Evolutionary conservation across 64 coral and sea anemone species (phyloP), one percentile per base, ranked within the genome.

Genomic region (Stichodactyla mertensii): DNA sequence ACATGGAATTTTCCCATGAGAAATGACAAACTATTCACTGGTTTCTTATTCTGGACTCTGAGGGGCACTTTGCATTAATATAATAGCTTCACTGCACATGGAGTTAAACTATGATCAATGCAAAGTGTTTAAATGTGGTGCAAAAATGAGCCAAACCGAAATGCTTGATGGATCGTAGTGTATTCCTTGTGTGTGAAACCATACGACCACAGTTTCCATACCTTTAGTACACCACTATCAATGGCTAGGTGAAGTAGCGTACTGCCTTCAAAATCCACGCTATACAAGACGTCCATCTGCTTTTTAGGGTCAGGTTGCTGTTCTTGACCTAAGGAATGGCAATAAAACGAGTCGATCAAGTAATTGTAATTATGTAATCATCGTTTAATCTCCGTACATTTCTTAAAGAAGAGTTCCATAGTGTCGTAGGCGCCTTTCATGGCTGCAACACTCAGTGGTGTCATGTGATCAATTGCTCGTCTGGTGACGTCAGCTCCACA

Each of bases 161-260:
- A 45, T 45, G 36, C 36, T 45, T 45, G 1, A 45, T 45, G 36
- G 36, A 2, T 45, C 0, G 36, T 45, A 45, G 36, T 0, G 0
- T 45, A 45, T 45, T 45, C 36, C 36, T 45, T 45, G 36, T 45
- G 36, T 45, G 36, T 45, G 36, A 45, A 45, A 45, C 36, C 36
- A 45, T 45, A 45, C 36, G 36, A 45, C 0, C 36, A 45, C 20
- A 66, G 9, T 52, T 86, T 19, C 45, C 14, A 20, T 83, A 95
- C 93, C 93, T 93, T 96, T 31, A 96, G 69, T 7, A 86, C 84
- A 64, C 91, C 88, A 64, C 94, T 93, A 59, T 96, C 94, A 52
- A 96, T 93, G 36, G 94, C 94, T n/a, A 96, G 61, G 62, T 96
- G 94, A 15, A 96, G 51, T 7, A 96, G 60, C 5, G 94, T 88